Evolutionary conservation across 1,140 invertebrate species (phyloP).

Genomic region (Vanessa atalanta): DNA sequence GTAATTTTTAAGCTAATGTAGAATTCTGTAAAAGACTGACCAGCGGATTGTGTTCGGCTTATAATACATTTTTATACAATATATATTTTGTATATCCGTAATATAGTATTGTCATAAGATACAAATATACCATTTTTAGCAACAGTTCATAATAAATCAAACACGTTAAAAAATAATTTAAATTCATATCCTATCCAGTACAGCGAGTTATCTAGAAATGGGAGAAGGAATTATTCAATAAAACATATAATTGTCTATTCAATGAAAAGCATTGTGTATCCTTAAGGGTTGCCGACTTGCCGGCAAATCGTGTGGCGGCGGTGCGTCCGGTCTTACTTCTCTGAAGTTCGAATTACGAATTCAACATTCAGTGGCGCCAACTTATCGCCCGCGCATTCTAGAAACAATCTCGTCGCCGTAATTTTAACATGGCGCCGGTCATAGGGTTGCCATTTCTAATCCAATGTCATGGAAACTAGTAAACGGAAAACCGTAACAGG

Average conservation of each 20-base stretch:
- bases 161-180: neutral
- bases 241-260: constrained; percentile 39
- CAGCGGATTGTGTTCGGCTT: no score
- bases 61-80: no score
- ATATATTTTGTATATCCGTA: no score
- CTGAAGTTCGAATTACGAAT: constrained; percentile 49
- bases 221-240: neutral
- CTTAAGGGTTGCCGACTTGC: constrained; percentile 39
- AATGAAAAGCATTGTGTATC: constrained; percentile 33
- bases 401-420: constrained; percentile 44
- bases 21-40: no score
- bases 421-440: constrained; percentile 42
- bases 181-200: neutral
- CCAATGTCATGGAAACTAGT: neutral
- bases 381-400: constrained; percentile 37
- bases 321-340: constrained; percentile 49
- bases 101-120: no score
- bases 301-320: constrained; percentile 35
- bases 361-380: constrained; percentile 51
- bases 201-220: neutral
- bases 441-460: constrained; percentile 17
- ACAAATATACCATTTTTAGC: no score
- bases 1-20: no score
- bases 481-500: neutral
- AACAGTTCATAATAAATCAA: no score